These are phyloP conservation scores for Lepidurus packardi DNA, from an alignment of 1,140 invertebrate species.

Conservation along the genomic window DNA sequence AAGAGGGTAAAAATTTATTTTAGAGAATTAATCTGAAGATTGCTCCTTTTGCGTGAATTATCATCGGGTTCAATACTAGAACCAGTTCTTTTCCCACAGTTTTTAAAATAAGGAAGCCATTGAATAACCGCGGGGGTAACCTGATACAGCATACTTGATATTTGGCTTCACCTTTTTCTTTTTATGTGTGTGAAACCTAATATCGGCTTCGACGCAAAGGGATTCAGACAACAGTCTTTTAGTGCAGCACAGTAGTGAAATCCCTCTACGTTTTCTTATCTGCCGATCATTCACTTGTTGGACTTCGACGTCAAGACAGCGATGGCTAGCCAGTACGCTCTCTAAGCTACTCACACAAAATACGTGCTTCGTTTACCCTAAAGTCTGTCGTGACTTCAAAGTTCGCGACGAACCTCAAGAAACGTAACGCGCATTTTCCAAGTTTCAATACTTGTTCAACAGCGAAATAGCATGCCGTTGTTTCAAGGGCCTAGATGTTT, in stretches of 20 bases:
- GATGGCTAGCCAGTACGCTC: too few relatives aligned
- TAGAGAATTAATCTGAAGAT: too few relatives aligned
- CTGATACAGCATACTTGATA: not conserved
- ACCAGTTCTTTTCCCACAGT: too few relatives aligned
- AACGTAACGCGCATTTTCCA: too few relatives aligned
- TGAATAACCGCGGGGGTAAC: not conserved
- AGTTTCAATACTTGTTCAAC: not conserved
- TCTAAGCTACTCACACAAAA: too few relatives aligned
- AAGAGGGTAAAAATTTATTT: too few relatives aligned
- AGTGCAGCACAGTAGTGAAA: not conserved
- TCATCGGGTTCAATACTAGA: too few relatives aligned
- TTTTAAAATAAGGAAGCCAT: too few relatives aligned
- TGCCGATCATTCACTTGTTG: not conserved
- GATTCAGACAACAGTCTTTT: not conserved
- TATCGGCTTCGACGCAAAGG: constrained; percentile 13
- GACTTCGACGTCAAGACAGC: not conserved
- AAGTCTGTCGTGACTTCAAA: too few relatives aligned
- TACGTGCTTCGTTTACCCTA: too few relatives aligned
- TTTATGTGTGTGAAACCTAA: not conserved
- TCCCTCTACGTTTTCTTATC: not conserved
- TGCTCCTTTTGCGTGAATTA: too few relatives aligned
- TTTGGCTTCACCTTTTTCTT: not conserved
- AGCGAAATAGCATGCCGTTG: not conserved
- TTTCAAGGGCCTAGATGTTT: constrained; percentile 31
- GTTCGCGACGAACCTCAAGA: too few relatives aligned